phyloP scores from a whole-genome alignment of 2,113 vertebrate species.

The Mesembrinibis cayennensis region DNA sequence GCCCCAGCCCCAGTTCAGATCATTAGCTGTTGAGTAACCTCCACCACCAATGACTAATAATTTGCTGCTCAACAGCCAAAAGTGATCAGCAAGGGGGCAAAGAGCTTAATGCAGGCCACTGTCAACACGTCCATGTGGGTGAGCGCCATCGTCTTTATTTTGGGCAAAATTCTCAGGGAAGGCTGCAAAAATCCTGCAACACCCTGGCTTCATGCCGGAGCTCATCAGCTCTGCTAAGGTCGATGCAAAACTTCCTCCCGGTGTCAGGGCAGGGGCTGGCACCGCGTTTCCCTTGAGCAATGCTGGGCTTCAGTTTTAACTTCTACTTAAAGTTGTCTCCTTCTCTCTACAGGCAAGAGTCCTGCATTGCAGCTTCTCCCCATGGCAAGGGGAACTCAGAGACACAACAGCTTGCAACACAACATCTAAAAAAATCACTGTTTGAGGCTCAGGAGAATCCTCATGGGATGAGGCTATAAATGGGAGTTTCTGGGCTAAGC shows the following conservation, averaged over 20 bases:
- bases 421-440: not conserved
- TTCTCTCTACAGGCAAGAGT: not conserved
- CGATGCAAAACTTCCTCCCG: accelerated
- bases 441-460: not conserved
- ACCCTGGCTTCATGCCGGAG: not conserved
- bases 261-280: not conserved
- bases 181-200: not conserved
- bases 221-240: not conserved
- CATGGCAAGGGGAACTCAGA: not conserved
- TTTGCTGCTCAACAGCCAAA: not conserved
- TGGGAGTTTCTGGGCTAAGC: not conserved
- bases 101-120: not conserved
- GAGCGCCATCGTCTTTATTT: accelerated
- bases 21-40: conserved; percentile 18
- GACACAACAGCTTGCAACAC: not conserved
- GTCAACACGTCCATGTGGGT: not conserved
- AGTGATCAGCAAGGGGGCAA: conserved; percentile 16
- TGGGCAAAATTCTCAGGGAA: not conserved
- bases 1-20: not conserved
- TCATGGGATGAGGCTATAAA: not conserved
- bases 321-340: not conserved
- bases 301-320: not conserved
- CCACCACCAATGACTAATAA: not conserved
- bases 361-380: not conserved
- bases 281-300: accelerated